Conservation (phyloP, 1,140 invertebrate genomes). For the Limonius californicus region DNA sequence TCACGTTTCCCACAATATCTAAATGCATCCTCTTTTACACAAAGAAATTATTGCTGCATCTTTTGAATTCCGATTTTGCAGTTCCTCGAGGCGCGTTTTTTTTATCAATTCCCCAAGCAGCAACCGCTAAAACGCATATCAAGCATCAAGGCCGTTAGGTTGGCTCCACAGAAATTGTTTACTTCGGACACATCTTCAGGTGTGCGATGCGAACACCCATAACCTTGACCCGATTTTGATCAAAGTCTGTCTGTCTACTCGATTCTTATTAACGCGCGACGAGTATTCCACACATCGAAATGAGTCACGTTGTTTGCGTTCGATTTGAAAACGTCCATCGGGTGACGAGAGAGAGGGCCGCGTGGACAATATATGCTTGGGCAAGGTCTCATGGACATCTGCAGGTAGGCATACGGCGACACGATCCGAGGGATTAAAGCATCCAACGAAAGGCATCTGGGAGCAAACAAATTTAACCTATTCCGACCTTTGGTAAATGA, state of each 20-base stretch:
- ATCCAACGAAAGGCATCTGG: background rate
- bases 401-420: too few species aligned
- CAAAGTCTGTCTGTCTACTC: background rate
- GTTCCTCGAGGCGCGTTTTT: too few species aligned
- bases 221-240: background rate
- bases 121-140: too few species aligned
- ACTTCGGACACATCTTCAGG: too few species aligned
- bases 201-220: background rate
- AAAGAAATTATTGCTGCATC: too few species aligned
- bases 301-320: background rate
- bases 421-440: background rate
- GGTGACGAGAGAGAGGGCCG: too few species aligned
- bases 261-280: background rate
- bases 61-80: too few species aligned
- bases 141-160: too few species aligned
- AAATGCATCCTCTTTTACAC: too few species aligned
- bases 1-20: too few species aligned
- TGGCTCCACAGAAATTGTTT: too few species aligned
- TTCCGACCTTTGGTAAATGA: conserved; percentile 9
- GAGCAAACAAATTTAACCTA: conserved; percentile 14
- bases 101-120: too few species aligned
- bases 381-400: background rate
- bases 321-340: background rate
- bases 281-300: background rate
- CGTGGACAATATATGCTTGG: background rate